Base-by-base conservation (phyloP, 2,888 invertebrate genomes). In the Steromphala cineraria region DNA sequence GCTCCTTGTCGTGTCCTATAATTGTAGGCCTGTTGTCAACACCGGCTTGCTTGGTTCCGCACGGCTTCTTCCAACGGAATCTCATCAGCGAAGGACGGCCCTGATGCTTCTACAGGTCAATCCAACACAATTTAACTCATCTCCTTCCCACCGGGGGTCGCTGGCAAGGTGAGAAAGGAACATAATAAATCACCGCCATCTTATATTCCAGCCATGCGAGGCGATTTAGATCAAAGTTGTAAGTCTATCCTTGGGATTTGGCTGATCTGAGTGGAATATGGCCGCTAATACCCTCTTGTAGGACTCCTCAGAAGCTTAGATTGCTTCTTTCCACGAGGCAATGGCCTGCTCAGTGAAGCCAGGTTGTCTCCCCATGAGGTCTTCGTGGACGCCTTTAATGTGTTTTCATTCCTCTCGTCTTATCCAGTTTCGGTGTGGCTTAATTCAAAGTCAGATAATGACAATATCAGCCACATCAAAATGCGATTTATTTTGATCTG, bases 171-270 rank as follows among this genome's bases (percentile, higher is more conserved):
- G 71, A 71, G 71, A 71, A 71, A 71, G 15, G 71, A 19, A n/a
- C 10, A 71, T 36, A 71, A 71, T 71, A 71, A 71, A 71, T 71
- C 71, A 36, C 71, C 71, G 71, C 71, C 71, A 71, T 71, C 71
- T 71, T 71, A 36, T 71, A 36, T 71, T 17, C 15, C 71, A 71
- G 31, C 71, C 71, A 71, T 71, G 71, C 71, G 71, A 71, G 71
- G 28, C 71, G 71, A 71, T 36, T 71, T 71, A 71, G 71, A 71
- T 71, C 71, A 71, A 71, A 71, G 71, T 36, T 71, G 71, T 71
- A 71, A 71, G 71, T 36, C 71, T 71, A 36, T 36, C 36, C 71
- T 28, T 71, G 71, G 71, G 71, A 71, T 71, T 71, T 71, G 71
- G 71, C 71, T 40, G 71, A 36, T 71, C 40, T 71, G 28, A 19